These are phyloP conservation scores for Rhinopithecus roxellana DNA, from an alignment of 2,113 vertebrate genomes.

Conservation along the genomic window DNA sequence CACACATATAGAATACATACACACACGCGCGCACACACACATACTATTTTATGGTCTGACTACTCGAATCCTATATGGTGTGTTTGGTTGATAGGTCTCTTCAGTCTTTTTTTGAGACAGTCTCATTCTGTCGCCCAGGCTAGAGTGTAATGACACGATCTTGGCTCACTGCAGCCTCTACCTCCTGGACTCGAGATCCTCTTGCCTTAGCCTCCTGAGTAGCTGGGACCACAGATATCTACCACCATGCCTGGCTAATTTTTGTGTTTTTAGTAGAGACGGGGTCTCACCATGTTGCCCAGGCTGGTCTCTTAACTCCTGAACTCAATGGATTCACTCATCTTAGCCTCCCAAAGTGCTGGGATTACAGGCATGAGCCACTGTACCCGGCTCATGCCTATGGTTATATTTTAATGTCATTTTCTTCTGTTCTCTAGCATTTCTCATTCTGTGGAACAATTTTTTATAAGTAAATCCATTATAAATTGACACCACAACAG, in stretches of 20 bases:
- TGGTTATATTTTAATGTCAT: slow-evolving; percentile 16
- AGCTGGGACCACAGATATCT: background rate
- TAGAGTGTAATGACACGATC: background rate
- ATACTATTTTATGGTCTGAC: background rate
- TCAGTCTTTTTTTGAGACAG: background rate
- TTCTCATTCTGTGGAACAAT: background rate
- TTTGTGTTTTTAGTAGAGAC: background rate
- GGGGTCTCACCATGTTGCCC: background rate
- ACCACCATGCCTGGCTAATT: background rate
- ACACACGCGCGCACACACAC: background rate
- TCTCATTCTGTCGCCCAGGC: background rate
- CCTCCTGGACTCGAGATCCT: background rate
- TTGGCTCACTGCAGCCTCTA: background rate
- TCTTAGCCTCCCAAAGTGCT: background rate
- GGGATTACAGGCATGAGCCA: background rate
- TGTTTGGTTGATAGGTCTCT: background rate
- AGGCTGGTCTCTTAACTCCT: background rate
- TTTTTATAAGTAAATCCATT: background rate
- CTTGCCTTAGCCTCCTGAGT: background rate
- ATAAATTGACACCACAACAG: background rate
- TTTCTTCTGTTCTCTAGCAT: background rate
- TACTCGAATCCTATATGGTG: background rate
- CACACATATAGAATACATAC: background rate
- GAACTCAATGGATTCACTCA: background rate
- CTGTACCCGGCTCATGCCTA: background rate